Evolutionary conservation across 2,888 invertebrate species (phyloP).

Genomic region (Dendrolimus pini): DNA sequence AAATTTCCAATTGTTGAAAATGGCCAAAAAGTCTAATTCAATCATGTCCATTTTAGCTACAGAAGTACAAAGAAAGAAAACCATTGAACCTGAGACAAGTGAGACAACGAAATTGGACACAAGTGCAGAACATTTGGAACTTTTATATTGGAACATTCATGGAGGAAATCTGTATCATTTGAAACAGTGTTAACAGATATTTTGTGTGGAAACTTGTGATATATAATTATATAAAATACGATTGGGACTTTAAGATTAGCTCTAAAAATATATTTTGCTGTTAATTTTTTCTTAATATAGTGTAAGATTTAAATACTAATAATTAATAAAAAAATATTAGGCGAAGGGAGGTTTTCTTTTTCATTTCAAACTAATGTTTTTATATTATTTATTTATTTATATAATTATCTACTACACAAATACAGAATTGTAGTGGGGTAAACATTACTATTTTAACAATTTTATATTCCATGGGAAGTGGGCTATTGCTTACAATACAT

Average conservation of each 20-base stretch:
- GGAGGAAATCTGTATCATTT: slow-evolving; percentile 79
- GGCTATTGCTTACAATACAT: neutral
- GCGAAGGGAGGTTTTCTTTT: slow-evolving; percentile 57
- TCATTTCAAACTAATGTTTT: slow-evolving; percentile 30
- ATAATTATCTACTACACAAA: slow-evolving; percentile 27
- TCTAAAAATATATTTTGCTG: slow-evolving; percentile 9
- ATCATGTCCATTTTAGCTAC: slow-evolving; percentile 70
- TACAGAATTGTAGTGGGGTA: slow-evolving; percentile 20
- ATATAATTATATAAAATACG: slow-evolving; percentile 22
- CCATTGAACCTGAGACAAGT: slow-evolving; percentile 66
- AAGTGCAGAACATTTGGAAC: slow-evolving; percentile 72
- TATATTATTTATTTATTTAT: slow-evolving; percentile 33
- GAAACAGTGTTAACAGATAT: slow-evolving; percentile 47
- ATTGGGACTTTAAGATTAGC: slow-evolving; percentile 35
- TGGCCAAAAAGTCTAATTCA: slow-evolving; percentile 43
- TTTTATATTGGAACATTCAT: slow-evolving; percentile 79
- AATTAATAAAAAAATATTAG: slow-evolving; percentile 48
- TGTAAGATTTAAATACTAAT: slow-evolving; percentile 32
- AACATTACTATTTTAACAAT: slow-evolving; percentile 21
- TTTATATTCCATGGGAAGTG: slow-evolving; percentile 18
- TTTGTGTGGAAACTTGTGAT: slow-evolving; percentile 32
- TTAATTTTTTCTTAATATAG: slow-evolving; percentile 22
- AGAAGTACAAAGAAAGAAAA: slow-evolving; percentile 71
- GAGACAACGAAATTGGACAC: slow-evolving; percentile 62
- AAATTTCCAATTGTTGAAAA: slow-evolving; percentile 22